These are phyloP conservation scores for Oxygymnocypris stewartii DNA, from an alignment of 2,113 vertebrate species.

Conservation along the genomic window DNA sequence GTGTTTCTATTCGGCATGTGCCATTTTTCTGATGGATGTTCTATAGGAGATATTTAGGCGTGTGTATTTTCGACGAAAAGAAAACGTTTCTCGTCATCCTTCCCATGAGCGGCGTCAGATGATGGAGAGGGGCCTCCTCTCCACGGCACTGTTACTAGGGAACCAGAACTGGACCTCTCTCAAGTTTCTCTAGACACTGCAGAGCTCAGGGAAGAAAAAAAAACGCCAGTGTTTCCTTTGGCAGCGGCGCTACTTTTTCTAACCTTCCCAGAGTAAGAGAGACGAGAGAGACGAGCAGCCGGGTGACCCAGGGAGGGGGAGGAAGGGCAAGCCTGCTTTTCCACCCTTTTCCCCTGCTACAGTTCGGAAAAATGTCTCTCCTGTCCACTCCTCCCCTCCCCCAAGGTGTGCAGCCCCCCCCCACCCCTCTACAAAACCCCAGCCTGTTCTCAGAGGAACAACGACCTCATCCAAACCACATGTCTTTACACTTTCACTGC, in stretches of 20 bases:
- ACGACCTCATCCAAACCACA: conserved; percentile 47
- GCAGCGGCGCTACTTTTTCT: conserved; percentile 51
- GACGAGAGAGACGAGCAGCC: conserved; percentile 58
- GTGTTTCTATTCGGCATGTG: neutral
- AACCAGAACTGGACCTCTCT: conserved; percentile 57
- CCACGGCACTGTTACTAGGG: conserved; percentile 55
- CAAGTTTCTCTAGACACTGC: conserved; percentile 59
- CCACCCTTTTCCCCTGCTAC: conserved; percentile 67
- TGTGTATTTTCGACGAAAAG: conserved; percentile 54
- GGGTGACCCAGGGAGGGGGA: conserved; percentile 76
- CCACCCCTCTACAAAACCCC: conserved; percentile 25
- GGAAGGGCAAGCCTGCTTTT: conserved; percentile 68
- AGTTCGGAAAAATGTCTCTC: conserved; percentile 58
- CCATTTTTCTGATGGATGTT: conserved; percentile 28
- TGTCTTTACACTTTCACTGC: conserved; percentile 44
- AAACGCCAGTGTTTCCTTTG: conserved; percentile 58
- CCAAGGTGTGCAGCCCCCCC: conserved; percentile 42
- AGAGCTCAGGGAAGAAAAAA: conserved; percentile 38
- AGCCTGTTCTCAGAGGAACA: conserved; percentile 50
- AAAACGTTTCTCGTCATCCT: conserved; percentile 56
- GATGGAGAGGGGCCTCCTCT: conserved; percentile 57
- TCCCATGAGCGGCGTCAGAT: conserved; percentile 48
- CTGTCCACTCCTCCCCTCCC: conserved; percentile 31
- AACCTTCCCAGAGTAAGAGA: conserved; percentile 53
- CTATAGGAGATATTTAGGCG: conserved; percentile 38